Base-by-base conservation (phyloP, 2,888 invertebrate genomes). In the Embidobia sp. region DNA sequence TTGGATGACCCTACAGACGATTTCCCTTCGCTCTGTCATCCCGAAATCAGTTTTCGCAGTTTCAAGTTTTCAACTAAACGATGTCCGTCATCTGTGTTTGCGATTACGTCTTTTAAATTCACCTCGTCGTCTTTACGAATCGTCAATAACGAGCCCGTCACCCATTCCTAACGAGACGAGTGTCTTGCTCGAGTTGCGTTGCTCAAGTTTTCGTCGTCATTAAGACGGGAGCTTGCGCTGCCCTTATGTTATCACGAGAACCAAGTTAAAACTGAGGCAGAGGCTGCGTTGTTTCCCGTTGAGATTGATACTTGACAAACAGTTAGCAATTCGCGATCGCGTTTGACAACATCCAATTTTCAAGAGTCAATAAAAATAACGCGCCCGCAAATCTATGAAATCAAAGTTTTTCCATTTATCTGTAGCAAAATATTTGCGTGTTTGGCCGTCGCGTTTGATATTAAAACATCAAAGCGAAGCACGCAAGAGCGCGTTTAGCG, bases 131-230 rank as follows among this genome's bases (percentile, higher is more conserved):
- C 61, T 61, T 61, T 29, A 10, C 27, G 29, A 35, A 37, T 77
- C 80, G 33, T 78, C 76, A 78, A 81, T 85, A 85, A 85, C 81
- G 83, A 85, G 83, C 82, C 81, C 82, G 78, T 81, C 81, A 79
- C 80, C 83, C 79, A 79, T 78, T 77, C 63, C 81, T 83, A 84
- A 85, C 83, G 81, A 84, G 85, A 83, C 82, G 80, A 82, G 81
- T 78, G 82, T 82, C 84, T 69, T 64, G 40, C 22, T 59, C 49
- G 33, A 49, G 59, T 67, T 53, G 33, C 31, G 18, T 31, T 27
- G 35, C 53, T 46, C 53, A 27, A 57, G 51, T 72, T 72, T 72
- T 72, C 55, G 48, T 22, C 53, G 26, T 63, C 63, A 55, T 63
- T 63, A 72, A 63, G 63, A 44, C 46, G 35, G 26, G 22, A 72